Conservation (phyloP, 2,888 invertebrate species). For the Ochropacha duplaris region DNA sequence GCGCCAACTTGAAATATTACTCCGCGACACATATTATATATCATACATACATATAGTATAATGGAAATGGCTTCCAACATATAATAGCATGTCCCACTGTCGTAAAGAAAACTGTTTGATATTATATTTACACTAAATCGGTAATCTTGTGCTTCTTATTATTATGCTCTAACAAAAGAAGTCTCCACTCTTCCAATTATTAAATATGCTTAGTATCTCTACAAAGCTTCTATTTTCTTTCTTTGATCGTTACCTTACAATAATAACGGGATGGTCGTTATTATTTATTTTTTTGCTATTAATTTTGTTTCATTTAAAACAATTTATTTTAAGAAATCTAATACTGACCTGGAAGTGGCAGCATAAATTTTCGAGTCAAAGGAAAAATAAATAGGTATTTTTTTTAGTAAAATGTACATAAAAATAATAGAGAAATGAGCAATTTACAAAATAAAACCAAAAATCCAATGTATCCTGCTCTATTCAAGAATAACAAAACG, state of each 20-base stretch:
- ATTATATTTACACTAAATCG: background rate
- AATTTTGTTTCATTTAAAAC: background rate
- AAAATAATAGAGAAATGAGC: background rate
- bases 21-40: background rate
- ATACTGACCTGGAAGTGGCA: background rate
- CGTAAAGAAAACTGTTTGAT: background rate
- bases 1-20: constrained; percentile 23
- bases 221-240: no score
- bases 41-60: no score
- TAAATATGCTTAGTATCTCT: no score
- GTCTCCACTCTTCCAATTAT: no score
- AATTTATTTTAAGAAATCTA: background rate
- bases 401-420: background rate
- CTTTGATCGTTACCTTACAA: no score
- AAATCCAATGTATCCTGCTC: constrained; percentile 21
- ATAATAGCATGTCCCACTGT: background rate
- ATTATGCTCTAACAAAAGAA: no score
- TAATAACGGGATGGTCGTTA: background rate
- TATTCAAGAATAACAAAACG: constrained; percentile 35
- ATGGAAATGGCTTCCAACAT: constrained; percentile 1
- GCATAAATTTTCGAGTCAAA: background rate
- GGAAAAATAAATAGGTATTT: background rate
- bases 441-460: constrained; percentile 26
- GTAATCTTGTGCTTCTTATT: background rate
- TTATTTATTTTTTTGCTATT: background rate